Percentiles rank a stretch among this genome's conserved stretches.
Conservation (phyloP, 2,888 invertebrate species). For the Drymonia ruficornis region DNA sequence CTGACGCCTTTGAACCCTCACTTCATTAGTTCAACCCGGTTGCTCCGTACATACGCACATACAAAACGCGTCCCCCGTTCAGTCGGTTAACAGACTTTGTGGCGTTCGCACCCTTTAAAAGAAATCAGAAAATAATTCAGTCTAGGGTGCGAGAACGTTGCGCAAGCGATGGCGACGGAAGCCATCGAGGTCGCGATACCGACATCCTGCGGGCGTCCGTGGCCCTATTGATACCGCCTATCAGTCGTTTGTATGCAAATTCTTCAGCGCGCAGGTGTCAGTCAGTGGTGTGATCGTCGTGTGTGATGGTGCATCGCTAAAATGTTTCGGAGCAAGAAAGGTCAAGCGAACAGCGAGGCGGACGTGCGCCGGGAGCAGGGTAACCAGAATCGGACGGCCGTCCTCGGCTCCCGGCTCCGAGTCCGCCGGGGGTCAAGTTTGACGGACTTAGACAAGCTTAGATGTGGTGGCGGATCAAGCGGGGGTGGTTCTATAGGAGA, state of each 20-base stretch:
- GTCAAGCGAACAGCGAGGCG: conserved; percentile 75
- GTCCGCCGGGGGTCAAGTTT: conserved; percentile 89
- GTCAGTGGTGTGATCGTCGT: conserved; percentile 58
- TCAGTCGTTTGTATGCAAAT: conserved; percentile 78
- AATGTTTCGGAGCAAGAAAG: conserved; percentile 74
- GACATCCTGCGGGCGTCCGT: conserved; percentile 81
- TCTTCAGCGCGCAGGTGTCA: conserved; percentile 57
- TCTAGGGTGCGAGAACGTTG: conserved; percentile 53
- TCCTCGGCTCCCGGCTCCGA: conserved; percentile 80
- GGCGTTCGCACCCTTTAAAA: conserved; percentile 66
- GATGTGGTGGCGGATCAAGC: conserved; percentile 73
- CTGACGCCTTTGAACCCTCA: conserved; percentile 79
- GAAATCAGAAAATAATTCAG: conserved; percentile 42
- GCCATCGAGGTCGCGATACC: conserved; percentile 71
- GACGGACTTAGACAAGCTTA: conserved; percentile 89
- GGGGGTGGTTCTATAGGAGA: conserved; percentile 90
- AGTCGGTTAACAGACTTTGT: conserved; percentile 72
- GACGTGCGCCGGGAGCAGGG: conserved; percentile 83
- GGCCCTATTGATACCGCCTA: conserved; percentile 79
- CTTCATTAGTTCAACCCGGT: conserved; percentile 78
- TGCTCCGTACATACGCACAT: conserved; percentile 66
- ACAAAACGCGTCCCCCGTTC: conserved; percentile 64
- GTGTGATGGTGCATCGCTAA: conserved; percentile 51
- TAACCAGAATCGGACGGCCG: conserved; percentile 74
- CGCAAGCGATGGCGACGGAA: conserved; percentile 76